Base-by-base conservation (phyloP, 1,140 invertebrate genomes). In the Magallana gigas region DNA sequence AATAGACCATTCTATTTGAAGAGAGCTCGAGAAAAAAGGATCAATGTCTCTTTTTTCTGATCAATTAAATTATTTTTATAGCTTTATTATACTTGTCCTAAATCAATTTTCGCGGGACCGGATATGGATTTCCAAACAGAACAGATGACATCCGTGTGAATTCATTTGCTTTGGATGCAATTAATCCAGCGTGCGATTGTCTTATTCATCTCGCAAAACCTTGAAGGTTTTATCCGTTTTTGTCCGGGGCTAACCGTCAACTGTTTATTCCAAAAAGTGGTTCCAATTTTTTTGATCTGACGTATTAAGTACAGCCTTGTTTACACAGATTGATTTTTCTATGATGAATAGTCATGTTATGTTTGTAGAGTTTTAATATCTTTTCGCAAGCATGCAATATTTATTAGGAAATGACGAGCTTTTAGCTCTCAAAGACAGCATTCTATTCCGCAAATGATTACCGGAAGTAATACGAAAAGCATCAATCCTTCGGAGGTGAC, bases 331-430 rank as follows among this genome's bases (percentile, higher is more conserved):
- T 76, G 68, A 76, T 76, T 76, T 76, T 76, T 48, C 68, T 76
- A 8, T 76, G 68, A 76, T 76, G 68, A 23, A 76, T 76, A 29
- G 68, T 29, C 23, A 12, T 76, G 68, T 29, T 76, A 11, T 29
- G 36, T 76, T 76, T 76, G 68, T 76, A 76, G 68, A 76, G 23
- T 76, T 76, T 76, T 76, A 29, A 8, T 76, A 76, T 76, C 68
- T 76, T 76, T 76, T 76, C 68, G 36, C 68, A 18, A 76, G 36
- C 68, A 76, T 76, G 68, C 68, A 76, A 76, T 76, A 76, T 76
- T 76, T 76, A 76, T 76, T 76, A 23, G 68, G 68, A 76, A 76
- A 76, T 76, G 68, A 76, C 36, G 23, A 29, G 68, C 68, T 76
- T 76, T 76, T 76, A 76, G 68, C 68, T 76, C 60, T 76, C 68